Percentiles rank a stretch among this genome's conserved stretches.
Evolutionary conservation across 1,140 invertebrate species (phyloP).

Genomic region (Diorhabda sublineata): DNA sequence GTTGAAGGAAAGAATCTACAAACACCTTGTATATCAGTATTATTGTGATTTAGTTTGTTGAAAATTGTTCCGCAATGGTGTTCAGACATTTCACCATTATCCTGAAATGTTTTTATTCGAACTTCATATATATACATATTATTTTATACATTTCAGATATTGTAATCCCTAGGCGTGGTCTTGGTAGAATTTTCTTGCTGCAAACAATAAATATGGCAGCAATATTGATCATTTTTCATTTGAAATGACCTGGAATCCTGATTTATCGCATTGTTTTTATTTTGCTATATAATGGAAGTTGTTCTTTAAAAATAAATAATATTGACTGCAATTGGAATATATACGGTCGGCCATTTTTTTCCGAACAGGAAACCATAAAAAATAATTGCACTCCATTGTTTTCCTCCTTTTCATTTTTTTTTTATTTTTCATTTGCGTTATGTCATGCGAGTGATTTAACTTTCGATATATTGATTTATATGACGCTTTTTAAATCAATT

Average conservation of each 20-base stretch:
- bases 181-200: background rate
- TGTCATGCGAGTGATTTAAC: background rate
- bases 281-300: slow-evolving; percentile 1
- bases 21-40: no score
- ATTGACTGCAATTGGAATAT: background rate
- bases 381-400: background rate
- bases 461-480: background rate
- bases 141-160: background rate
- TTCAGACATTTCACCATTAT: no score
- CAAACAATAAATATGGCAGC: background rate
- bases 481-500: no score
- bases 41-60: no score
- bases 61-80: no score
- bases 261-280: slow-evolving; percentile 3
- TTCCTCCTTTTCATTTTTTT: background rate
- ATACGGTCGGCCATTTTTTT: background rate
- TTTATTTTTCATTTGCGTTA: background rate
- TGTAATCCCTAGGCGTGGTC: background rate
- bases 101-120: no score
- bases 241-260: background rate
- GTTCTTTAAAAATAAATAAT: slow-evolving; percentile 1
- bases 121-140: background rate
- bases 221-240: slow-evolving; percentile 3
- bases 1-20: no score
- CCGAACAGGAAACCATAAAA: background rate